Evolutionary conservation across 2,888 invertebrate genomes (phyloP).

Genomic region (Eudemis profundana): DNA sequence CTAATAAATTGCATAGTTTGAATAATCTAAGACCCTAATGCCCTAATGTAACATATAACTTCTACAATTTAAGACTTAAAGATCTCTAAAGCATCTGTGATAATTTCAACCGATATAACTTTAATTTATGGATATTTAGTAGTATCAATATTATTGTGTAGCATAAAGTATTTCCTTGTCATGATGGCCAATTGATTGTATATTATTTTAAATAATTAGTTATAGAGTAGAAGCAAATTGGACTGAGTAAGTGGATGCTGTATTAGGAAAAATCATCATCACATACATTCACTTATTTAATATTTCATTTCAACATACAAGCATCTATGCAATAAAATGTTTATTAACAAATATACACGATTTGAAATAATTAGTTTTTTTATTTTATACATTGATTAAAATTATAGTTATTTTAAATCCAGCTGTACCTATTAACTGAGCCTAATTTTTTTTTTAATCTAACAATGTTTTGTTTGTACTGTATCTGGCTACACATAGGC

Average conservation of each 20-base stretch:
- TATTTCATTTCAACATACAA: constrained; percentile 36
- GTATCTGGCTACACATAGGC: too few species aligned
- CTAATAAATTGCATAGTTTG: constrained; percentile 37
- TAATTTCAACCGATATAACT: constrained; percentile 80
- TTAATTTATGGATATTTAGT: constrained; percentile 78
- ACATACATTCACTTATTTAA: constrained; percentile 39
- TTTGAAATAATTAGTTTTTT: constrained; percentile 10
- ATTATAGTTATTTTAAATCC: too few species aligned
- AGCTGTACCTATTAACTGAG: too few species aligned
- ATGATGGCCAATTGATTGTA: constrained; percentile 52
- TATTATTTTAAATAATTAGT: constrained; percentile 36
- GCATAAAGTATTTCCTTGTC: constrained; percentile 64
- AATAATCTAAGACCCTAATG: constrained; percentile 48
- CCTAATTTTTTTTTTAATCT: too few species aligned
- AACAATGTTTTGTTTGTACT: too few species aligned
- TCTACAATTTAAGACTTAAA: constrained; percentile 79
- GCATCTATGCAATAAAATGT: constrained; percentile 24
- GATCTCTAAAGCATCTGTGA: constrained; percentile 85
- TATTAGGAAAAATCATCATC: constrained; percentile 56
- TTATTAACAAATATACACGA: constrained; percentile 29
- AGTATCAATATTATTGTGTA: constrained; percentile 57
- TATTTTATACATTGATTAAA: constrained; percentile 28
- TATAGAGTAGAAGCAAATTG: constrained; percentile 38
- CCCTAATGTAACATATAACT: constrained; percentile 61
- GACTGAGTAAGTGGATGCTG: constrained; percentile 58